These are phyloP conservation scores for Amazona vittata DNA, from an alignment of 2,113 vertebrate genomes.

Conservation along the genomic window DNA sequence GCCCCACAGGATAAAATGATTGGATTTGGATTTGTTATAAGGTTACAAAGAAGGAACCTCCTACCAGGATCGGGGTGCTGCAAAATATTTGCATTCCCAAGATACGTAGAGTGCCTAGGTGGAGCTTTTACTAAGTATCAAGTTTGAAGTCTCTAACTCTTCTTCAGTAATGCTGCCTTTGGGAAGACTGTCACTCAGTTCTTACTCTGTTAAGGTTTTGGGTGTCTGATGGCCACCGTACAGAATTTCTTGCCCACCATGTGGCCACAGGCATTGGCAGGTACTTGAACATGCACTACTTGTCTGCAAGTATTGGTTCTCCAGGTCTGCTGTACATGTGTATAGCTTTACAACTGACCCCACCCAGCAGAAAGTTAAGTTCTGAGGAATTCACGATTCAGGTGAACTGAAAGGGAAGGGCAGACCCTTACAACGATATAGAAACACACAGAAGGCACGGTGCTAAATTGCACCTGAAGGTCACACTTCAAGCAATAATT, in stretches of 20 bases:
- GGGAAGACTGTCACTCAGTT: not conserved
- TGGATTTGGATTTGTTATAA: not conserved
- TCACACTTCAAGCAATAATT: not conserved
- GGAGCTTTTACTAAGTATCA: not conserved
- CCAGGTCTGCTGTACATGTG: not conserved
- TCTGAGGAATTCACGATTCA: not conserved
- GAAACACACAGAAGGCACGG: not conserved
- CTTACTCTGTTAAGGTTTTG: not conserved
- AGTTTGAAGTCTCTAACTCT: not conserved
- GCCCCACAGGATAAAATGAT: not conserved
- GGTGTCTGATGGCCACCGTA: not conserved
- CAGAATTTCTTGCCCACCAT: not conserved
- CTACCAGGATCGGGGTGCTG: not conserved
- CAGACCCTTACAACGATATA: accelerated
- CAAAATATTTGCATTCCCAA: conserved; percentile 39
- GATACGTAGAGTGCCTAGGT: not conserved
- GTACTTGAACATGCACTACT: not conserved
- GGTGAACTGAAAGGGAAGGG: not conserved
- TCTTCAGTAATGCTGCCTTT: not conserved
- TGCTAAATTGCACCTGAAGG: not conserved
- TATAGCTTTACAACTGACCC: not conserved
- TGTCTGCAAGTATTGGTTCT: not conserved
- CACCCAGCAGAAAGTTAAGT: not conserved
- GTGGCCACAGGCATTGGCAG: not conserved
- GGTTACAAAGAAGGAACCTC: not conserved